phyloP scores from a whole-genome alignment of 2,888 invertebrate species.

The Brenthis ino region DNA sequence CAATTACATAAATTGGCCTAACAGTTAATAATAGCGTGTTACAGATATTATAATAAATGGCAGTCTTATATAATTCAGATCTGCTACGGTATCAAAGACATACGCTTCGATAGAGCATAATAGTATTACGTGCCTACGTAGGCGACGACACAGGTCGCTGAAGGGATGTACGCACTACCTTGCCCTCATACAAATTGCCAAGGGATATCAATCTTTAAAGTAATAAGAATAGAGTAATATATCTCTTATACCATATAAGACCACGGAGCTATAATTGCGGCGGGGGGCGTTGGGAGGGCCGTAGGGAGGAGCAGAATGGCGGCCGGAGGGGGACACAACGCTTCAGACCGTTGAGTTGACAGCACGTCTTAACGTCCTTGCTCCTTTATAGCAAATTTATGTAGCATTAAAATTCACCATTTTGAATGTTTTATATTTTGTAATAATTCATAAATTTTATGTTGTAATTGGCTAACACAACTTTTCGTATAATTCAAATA shows the following conservation, averaged over 20 bases:
- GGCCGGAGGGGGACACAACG: slow-evolving; percentile 74
- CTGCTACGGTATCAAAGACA: slow-evolving; percentile 28
- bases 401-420: neutral
- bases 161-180: slow-evolving; percentile 62
- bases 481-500: no score
- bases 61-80: slow-evolving; percentile 44
- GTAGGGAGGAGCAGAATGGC: slow-evolving; percentile 76
- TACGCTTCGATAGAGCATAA: slow-evolving; percentile 40
- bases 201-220: slow-evolving; percentile 74
- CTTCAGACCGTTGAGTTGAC: slow-evolving; percentile 56
- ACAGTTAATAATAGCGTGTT: neutral
- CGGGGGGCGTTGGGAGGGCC: slow-evolving; percentile 78
- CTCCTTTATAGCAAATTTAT: neutral
- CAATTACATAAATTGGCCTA: slow-evolving; percentile 11
- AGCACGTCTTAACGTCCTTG: slow-evolving; percentile 48
- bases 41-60: neutral
- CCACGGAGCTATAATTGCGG: slow-evolving; percentile 58
- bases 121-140: slow-evolving; percentile 60
- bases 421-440: no score
- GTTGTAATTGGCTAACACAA: no score
- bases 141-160: slow-evolving; percentile 67
- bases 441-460: no score
- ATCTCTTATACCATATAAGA: slow-evolving; percentile 55
- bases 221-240: slow-evolving; percentile 63
- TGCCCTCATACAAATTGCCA: slow-evolving; percentile 50